Percentiles rank a stretch among this genome's conserved stretches.
phyloP scores from a whole-genome alignment of 2,797 vertebrate genomes.

The Pangasius larnaudii region DNA sequence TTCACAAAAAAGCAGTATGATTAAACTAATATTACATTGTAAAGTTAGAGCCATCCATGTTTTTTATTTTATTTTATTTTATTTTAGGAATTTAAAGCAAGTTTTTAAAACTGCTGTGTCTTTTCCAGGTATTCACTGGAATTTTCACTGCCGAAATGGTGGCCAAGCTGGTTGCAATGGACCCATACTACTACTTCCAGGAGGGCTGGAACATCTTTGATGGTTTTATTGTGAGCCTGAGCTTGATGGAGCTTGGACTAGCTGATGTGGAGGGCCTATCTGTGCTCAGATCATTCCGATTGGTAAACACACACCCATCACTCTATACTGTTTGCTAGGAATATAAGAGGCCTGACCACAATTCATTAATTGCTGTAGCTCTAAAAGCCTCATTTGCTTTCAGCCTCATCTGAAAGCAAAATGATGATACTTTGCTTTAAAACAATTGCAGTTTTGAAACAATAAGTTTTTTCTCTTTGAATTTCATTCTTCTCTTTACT shows the following conservation, averaged over 20 bases:
- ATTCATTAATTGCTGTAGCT: not conserved
- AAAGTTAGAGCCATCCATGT: not conserved
- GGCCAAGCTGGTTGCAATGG: slow-evolving; percentile 97
- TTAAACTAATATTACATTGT: not conserved
- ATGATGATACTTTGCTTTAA: not conserved
- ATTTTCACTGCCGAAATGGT: slow-evolving; percentile 99
- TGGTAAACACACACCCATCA: slow-evolving; percentile 79
- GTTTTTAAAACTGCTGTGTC: slow-evolving; percentile 10
- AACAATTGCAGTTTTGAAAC: not conserved
- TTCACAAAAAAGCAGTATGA: not conserved
- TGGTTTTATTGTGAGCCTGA: slow-evolving; percentile 96
- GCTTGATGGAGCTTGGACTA: slow-evolving; percentile 94
- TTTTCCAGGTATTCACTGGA: slow-evolving; percentile 92
- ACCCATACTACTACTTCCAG: slow-evolving; percentile 99
- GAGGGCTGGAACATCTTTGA: slow-evolving; percentile 99
- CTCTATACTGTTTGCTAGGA: not conserved
- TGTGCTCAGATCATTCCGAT: slow-evolving; percentile 95
- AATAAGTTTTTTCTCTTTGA: not conserved
- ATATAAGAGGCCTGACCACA: not conserved
- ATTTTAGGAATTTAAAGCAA: not conserved
- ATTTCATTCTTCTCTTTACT: slow-evolving; percentile 24
- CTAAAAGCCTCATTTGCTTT: not conserved
- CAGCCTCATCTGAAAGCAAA: not conserved
- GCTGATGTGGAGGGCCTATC: slow-evolving; percentile 95
- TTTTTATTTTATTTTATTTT: not conserved